phyloP scores from a whole-genome alignment of 2,888 invertebrate genomes.

The Athrips mouffetella region DNA sequence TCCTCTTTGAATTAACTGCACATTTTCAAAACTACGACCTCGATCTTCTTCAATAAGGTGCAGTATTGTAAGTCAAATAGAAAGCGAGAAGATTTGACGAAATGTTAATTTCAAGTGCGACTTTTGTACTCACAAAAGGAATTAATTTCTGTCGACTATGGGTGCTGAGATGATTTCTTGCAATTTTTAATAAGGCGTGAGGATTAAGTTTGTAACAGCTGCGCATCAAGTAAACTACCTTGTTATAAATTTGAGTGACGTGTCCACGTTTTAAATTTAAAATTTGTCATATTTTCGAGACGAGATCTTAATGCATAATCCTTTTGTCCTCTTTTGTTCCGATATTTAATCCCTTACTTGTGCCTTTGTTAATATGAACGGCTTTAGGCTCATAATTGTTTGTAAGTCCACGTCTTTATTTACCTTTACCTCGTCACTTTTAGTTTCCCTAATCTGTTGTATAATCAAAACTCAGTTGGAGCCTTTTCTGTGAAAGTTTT shows the following conservation, averaged over 20 bases:
- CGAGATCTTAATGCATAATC: slow-evolving; percentile 46
- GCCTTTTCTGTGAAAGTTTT: background rate
- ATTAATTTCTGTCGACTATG: slow-evolving; percentile 61
- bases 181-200: slow-evolving; percentile 45
- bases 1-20: slow-evolving; percentile 53
- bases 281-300: slow-evolving; percentile 42
- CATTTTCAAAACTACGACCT: slow-evolving; percentile 35
- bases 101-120: slow-evolving; percentile 71
- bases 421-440: slow-evolving; percentile 34
- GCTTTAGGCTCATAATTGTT: slow-evolving; percentile 45
- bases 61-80: slow-evolving; percentile 24
- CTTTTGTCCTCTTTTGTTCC: slow-evolving; percentile 49
- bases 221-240: slow-evolving; percentile 45
- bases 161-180: slow-evolving; percentile 47
- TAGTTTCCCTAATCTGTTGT: slow-evolving; percentile 34
- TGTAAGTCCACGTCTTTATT: slow-evolving; percentile 33
- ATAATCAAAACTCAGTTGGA: slow-evolving; percentile 6
- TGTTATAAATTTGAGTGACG: slow-evolving; percentile 66
- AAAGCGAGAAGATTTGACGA: slow-evolving; percentile 37
- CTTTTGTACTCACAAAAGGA: slow-evolving; percentile 63
- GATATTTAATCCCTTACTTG: slow-evolving; percentile 43
- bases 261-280: slow-evolving; percentile 50
- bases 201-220: slow-evolving; percentile 53
- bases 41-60: slow-evolving; percentile 27
- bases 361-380: slow-evolving; percentile 42